Base-by-base conservation (phyloP, 2,888 invertebrate species). In the Caenorhabditis sinica region DNA sequence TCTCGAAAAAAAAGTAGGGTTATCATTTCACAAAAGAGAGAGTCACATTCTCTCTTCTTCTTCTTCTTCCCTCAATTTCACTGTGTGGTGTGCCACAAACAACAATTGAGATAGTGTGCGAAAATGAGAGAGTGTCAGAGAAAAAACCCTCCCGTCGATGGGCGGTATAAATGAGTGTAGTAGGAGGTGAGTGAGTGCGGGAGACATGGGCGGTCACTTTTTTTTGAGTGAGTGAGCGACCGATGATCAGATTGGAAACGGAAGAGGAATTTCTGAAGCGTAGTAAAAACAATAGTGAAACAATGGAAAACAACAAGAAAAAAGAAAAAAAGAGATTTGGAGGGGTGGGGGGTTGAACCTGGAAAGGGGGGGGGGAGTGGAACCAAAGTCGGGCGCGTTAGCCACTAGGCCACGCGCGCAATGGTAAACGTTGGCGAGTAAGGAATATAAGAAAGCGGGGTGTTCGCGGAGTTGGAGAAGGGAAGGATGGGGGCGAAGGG, bases 191-290 rank as follows among this genome's bases (percentile, higher is more conserved):
- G 61, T 20, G 43, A 40, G 65, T 65, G 65, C 65, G 65, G 65
- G 65, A 61, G 33, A 63, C 23, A 63, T 45, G 65, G 65, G 65
- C 65, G 65, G 65, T 65, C 65, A 65, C 65, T 65, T 45, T 45
- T 65, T 65, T 65, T 36, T 40, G 33, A 6, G n/a, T n/a, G n/a
- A n/a, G n/a, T 63, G 63, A 45, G 45, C 43, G 65, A 65, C 30
- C 65, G 65, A 65, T 65, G 65, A 65, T 65, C 65, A 65, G 8
- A 40, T 9, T 9, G 40, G 36, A 45, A 36, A 36, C 33, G 33
- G 33, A 36, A 36, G 33, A 36, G 33, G 4, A 4, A 9, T 36
- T 9, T 36, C 9, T 36, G 40, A 40, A n/a, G n/a, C n/a, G n/a
- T 5, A 11, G 40, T 40, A 11, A 11, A 4, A 6, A 8, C 5